These are phyloP conservation scores for Phrixothrix hirtus DNA, from an alignment of 2,888 invertebrate genomes.

Conservation along the genomic window DNA sequence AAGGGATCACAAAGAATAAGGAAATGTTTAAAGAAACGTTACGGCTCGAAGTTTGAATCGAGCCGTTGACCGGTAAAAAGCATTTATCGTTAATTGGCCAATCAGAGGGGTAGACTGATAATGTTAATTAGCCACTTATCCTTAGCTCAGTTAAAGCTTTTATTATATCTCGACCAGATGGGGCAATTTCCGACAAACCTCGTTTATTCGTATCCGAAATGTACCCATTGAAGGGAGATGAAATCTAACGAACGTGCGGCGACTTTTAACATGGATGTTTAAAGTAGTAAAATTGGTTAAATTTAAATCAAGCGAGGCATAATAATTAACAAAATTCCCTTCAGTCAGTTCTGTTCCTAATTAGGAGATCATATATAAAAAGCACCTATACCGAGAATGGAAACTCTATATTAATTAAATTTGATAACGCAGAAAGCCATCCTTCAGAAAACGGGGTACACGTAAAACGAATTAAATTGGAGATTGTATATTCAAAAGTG, in stretches of 20 bases:
- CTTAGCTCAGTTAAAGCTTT: conserved; percentile 33
- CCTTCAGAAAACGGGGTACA: not conserved
- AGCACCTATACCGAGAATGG: not conserved
- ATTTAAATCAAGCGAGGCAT: conserved; percentile 35
- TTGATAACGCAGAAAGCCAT: not conserved
- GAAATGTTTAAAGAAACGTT: conserved; percentile 11
- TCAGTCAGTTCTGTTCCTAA: conserved; percentile 3
- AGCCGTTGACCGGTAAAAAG: conserved; percentile 22
- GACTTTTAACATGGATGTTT: conserved; percentile 23
- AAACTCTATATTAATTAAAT: conserved; percentile 12
- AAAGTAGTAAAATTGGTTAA: too few species aligned
- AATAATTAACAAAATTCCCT: conserved; percentile 35
- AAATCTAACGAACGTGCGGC: conserved; percentile 35
- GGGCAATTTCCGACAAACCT: conserved; percentile 39
- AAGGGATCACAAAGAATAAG: conserved; percentile 7
- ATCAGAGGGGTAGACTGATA: conserved; percentile 31
- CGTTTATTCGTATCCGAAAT: conserved; percentile 31
- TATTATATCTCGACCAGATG: conserved; percentile 36
- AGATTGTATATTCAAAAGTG: too few species aligned
- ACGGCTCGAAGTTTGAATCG: conserved; percentile 18
- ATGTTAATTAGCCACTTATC: conserved; percentile 37
- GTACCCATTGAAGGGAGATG: conserved; percentile 28
- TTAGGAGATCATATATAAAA: not conserved
- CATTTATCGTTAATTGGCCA: conserved; percentile 34
- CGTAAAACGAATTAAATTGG: too few species aligned